These are phyloP conservation scores for Tetramorium simillimum DNA, from an alignment of 1,140 invertebrate species.

Conservation along the genomic window DNA sequence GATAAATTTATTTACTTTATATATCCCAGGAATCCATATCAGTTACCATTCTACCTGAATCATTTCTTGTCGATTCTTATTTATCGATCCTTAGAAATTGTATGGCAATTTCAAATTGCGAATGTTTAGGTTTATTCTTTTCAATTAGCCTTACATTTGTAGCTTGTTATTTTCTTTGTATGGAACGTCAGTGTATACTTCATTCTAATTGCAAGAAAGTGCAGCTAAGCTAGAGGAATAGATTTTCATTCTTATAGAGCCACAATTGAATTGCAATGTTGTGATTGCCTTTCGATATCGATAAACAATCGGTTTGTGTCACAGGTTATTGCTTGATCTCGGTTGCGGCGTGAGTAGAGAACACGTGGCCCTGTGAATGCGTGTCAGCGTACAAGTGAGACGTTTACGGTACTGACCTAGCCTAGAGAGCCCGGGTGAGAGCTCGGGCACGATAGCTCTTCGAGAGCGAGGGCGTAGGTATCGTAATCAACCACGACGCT, in stretches of 20 bases:
- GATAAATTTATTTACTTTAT: neutral
- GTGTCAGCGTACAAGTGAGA: conserved; percentile 69
- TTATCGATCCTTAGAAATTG: neutral
- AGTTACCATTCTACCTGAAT: neutral
- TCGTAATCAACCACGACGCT: conserved; percentile 79
- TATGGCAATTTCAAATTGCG: neutral
- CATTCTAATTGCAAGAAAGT: neutral
- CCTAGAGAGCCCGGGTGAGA: conserved; percentile 63
- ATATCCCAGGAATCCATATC: too few relatives aligned
- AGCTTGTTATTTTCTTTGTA: neutral
- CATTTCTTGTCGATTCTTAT: neutral
- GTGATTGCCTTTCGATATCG: neutral
- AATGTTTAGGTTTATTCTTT: neutral
- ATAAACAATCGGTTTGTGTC: conserved; percentile 60
- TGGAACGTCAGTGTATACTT: neutral
- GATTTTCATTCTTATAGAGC: neutral
- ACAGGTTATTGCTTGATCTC: conserved; percentile 60
- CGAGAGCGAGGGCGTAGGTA: conserved; percentile 75
- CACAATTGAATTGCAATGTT: neutral
- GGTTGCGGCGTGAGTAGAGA: conserved; percentile 23
- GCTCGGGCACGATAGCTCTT: conserved; percentile 36
- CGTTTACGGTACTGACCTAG: conserved; percentile 74
- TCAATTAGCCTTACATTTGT: neutral
- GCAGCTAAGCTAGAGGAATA: neutral
- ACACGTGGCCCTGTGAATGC: conserved; percentile 65